Base-by-base conservation (phyloP, 2,888 invertebrate genomes). In the Macrophya annulata region DNA sequence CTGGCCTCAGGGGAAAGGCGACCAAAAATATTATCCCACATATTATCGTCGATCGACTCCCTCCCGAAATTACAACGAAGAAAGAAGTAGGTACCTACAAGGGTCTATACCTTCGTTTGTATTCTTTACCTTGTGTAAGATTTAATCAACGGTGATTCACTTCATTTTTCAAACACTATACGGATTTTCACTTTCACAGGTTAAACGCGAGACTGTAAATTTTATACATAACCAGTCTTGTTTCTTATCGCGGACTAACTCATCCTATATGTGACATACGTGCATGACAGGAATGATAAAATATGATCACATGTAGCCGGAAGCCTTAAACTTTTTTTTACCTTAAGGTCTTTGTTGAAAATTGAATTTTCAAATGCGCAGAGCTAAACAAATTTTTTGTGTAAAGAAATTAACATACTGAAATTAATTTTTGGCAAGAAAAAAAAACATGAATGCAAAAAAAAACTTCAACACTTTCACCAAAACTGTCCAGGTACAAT, bases 61-160 rank as follows among this genome's bases (percentile, higher is more conserved):
- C 43, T 74, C 25, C 21, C 74, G n/a, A 45, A 74, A 17, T 45
- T 45, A 15, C 45, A 21, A 43, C 17, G n/a, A 74, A 21, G 45
- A 74, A 45, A 45, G 12, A 62, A 45, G 21, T n/a, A 31, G 37
- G 12, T 15, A 43, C 40, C n/a, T 45, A 17, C 68, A 37, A 68
- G 68, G 68, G 68, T 37, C 68, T 6, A 37, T 68, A 37, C 31
- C 68, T 37, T 74, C 4, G 74, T 74, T 74, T 45, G 21, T 48
- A 43, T 74, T 45, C 45, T 74, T 43, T 6, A 25, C 4, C 25
- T 48, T 15, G 45, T 68, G 25, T 43, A 6, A 37, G 48, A 48
- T 77, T 51, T 77, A 77, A 77, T 77, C 77, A 77, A 77, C 55
- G 77, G 10, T 31, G 55, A 77, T 17, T 51, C 55, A 77, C 31